These are phyloP conservation scores for Holocentrus rufus DNA, from an alignment of 2,797 vertebrate species.

Conservation along the genomic window DNA sequence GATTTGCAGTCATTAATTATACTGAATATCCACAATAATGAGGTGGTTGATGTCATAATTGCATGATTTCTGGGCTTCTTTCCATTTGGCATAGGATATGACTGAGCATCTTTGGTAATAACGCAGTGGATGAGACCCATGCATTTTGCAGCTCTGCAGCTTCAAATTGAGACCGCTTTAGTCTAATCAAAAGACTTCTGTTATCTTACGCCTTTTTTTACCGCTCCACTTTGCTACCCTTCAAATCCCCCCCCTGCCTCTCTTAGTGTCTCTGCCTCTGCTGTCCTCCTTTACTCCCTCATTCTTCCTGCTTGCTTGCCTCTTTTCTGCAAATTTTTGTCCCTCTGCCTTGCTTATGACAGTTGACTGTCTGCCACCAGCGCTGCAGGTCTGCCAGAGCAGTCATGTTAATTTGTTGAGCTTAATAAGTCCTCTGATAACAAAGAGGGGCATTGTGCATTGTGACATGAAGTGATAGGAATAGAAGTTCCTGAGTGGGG, in stretches of 20 bases:
- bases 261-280: constrained; percentile 8
- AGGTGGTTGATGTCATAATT: constrained; percentile 66
- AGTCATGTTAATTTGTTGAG: constrained; percentile 67
- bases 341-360: constrained; percentile 10
- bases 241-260: constrained; percentile 34
- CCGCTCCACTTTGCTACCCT: constrained; percentile 41
- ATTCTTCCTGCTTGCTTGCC: constrained; percentile 10
- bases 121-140: constrained; percentile 51
- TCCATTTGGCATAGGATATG: constrained; percentile 67
- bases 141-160: constrained; percentile 41
- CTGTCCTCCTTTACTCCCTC: background rate
- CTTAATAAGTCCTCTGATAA: constrained; percentile 65
- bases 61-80: constrained; percentile 65
- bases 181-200: constrained; percentile 43
- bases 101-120: constrained; percentile 60
- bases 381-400: constrained; percentile 41
- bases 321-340: constrained; percentile 12
- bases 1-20: constrained; percentile 61
- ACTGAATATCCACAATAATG: constrained; percentile 59
- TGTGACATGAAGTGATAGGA: constrained; percentile 74
- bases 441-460: constrained; percentile 75
- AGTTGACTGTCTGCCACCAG: constrained; percentile 29
- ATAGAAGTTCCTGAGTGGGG: constrained; percentile 62
- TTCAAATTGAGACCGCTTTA: constrained; percentile 39
- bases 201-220: constrained; percentile 39